Percentiles rank a stretch among this genome's conserved stretches.
These are phyloP conservation scores for Chascanopsetta lugubris DNA, from an alignment of 2,113 vertebrate species.

Conservation along the genomic window DNA sequence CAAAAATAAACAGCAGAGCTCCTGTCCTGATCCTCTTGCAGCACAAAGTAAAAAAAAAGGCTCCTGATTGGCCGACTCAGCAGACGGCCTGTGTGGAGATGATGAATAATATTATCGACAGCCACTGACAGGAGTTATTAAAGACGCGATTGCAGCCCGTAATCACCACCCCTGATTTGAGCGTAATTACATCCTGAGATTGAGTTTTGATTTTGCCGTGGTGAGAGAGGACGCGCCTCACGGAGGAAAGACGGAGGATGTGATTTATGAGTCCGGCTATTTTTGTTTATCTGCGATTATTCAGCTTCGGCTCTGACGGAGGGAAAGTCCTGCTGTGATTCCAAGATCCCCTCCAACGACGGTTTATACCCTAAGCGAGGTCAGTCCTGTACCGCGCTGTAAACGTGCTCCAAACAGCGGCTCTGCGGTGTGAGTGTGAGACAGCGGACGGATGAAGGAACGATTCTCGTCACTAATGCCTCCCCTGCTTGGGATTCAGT, in stretches of 20 bases:
- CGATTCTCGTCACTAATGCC: background rate
- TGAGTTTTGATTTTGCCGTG: slow-evolving; percentile 5
- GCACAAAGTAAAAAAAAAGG: background rate
- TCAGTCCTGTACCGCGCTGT: no score
- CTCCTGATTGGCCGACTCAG: slow-evolving; percentile 15
- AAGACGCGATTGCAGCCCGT: slow-evolving; percentile 14
- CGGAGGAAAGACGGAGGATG: background rate
- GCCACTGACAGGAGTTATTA: slow-evolving; percentile 9
- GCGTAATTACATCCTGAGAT: slow-evolving; percentile 20
- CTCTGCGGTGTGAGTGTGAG: background rate
- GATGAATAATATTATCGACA: slow-evolving; percentile 12
- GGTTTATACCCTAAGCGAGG: no score
- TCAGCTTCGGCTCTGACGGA: no score
- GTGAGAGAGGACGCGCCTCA: background rate
- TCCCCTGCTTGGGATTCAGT: slow-evolving; percentile 27
- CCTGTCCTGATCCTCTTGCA: slow-evolving; percentile 1
- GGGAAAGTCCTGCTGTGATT: background rate
- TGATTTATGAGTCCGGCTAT: background rate
- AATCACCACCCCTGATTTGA: slow-evolving; percentile 1
- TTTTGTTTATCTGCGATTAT: background rate
- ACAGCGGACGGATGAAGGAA: background rate
- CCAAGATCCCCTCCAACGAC: no score
- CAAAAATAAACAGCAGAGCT: slow-evolving; percentile 1
- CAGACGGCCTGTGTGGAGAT: slow-evolving; percentile 1
- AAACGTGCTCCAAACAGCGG: background rate